phyloP scores from a whole-genome alignment of 1,140 invertebrate species.

The Cotesia typhae region DNA sequence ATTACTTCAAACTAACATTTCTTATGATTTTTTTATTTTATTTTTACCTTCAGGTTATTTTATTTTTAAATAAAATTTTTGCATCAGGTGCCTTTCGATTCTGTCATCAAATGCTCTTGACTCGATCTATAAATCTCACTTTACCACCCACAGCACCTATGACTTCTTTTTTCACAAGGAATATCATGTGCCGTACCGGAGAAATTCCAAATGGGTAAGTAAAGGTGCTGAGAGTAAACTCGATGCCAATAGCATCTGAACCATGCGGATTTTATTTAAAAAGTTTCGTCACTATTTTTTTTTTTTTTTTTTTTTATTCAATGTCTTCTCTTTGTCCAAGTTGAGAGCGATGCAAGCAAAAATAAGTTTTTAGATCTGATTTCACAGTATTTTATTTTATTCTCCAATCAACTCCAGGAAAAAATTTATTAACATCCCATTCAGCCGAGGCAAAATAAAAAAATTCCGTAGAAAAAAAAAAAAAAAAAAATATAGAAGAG shows the following conservation, averaged over 20 bases:
- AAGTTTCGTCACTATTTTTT: conserved; percentile 23
- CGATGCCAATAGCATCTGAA: conserved; percentile 16
- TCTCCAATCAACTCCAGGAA: neutral
- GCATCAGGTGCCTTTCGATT: neutral
- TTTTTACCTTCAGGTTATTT: neutral
- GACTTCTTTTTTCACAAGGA: conserved; percentile 16
- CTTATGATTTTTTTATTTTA: neutral
- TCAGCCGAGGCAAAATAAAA: neutral
- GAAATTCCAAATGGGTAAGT: conserved; percentile 19
- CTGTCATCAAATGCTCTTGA: conserved; percentile 10
- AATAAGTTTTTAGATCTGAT: conserved; percentile 11
- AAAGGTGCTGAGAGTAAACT: conserved; percentile 5
- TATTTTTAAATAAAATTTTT: conserved; percentile 1
- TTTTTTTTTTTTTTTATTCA: neutral
- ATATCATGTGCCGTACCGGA: conserved; percentile 4
- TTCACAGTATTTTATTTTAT: conserved; percentile 13
- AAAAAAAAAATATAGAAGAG: too few relatives aligned
- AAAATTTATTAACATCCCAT: neutral
- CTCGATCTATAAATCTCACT: conserved; percentile 33
- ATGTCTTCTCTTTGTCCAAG: neutral
- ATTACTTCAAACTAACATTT: conserved; percentile 9
- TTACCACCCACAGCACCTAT: neutral
- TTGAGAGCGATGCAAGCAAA: neutral
- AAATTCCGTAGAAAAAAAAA: too few relatives aligned
- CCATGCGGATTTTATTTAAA: conserved; percentile 30